Evolutionary conservation across 2,113 vertebrate species (phyloP).

Genomic region (Apodemus sylvaticus): DNA sequence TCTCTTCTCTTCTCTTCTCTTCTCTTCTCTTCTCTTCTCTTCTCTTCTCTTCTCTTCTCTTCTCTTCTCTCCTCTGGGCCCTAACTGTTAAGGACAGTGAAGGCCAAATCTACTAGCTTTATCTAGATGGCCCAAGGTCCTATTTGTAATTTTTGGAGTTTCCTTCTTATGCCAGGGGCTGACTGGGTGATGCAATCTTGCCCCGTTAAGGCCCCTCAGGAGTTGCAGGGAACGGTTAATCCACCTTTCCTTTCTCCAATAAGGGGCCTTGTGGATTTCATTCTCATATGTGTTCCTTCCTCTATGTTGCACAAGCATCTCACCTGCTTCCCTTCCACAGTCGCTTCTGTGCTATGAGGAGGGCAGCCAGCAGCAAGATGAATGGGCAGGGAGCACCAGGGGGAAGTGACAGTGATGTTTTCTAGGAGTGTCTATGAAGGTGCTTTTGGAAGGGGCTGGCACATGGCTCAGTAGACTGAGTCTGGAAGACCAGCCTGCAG

Average conservation of each 20-base stretch:
- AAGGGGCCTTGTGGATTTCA: neutral
- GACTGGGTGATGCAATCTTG: neutral
- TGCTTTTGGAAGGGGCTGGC: neutral
- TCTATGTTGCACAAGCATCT: neutral
- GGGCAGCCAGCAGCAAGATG: neutral
- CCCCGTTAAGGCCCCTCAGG: neutral
- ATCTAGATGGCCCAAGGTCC: neutral
- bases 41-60: too few relatives aligned
- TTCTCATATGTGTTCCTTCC: neutral
- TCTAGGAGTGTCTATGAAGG: neutral
- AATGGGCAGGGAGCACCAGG: too few relatives aligned
- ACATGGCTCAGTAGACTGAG: neutral
- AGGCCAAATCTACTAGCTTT: neutral
- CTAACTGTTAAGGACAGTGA: neutral
- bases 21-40: too few relatives aligned
- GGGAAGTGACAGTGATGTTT: neutral
- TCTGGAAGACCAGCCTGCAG: neutral
- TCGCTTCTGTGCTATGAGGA: neutral
- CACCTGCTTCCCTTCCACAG: neutral
- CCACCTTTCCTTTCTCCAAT: neutral
- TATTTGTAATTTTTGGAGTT: neutral
- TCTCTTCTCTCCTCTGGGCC: neutral
- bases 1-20: too few relatives aligned
- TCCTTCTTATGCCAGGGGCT: neutral
- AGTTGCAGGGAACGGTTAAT: neutral